Conservation (phyloP, 2,888 invertebrate genomes). For the Marronus borbonicus region DNA sequence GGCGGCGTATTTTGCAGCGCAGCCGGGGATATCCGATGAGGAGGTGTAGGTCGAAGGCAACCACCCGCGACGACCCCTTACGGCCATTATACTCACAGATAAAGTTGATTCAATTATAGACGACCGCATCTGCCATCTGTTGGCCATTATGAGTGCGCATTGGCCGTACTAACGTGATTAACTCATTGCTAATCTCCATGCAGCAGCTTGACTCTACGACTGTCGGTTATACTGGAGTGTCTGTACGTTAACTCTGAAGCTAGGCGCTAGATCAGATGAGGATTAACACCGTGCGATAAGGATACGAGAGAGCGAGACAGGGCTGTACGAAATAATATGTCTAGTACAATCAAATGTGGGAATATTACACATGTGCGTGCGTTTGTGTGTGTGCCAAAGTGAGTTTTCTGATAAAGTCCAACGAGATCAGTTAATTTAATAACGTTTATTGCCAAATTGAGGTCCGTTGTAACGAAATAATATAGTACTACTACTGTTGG, state of each 20-base stretch:
- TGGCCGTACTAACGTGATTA: conserved; percentile 69
- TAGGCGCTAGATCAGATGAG: conserved; percentile 53
- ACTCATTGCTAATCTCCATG: conserved; percentile 68
- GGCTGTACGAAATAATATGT: not conserved
- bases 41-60: conserved; percentile 57
- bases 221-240: conserved; percentile 28
- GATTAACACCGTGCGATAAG: conserved; percentile 51
- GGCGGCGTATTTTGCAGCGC: not conserved
- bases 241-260: too few species aligned
- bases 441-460: conserved; percentile 42
- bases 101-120: conserved; percentile 71
- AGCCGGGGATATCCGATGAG: not conserved
- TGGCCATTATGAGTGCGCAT: conserved; percentile 69
- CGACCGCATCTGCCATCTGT: conserved; percentile 71
- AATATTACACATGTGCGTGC: conserved; percentile 11
- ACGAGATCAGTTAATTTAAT: conserved; percentile 56
- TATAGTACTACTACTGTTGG: not conserved
- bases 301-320: not conserved
- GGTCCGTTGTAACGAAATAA: conserved; percentile 41
- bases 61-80: conserved; percentile 68
- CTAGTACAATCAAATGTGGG: conserved; percentile 15
- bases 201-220: conserved; percentile 60
- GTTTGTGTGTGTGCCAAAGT: not conserved
- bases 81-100: conserved; percentile 70
- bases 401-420: conserved; percentile 53